Conservation (phyloP, 2,888 invertebrate genomes). For the Coenonympha arcania region DNA sequence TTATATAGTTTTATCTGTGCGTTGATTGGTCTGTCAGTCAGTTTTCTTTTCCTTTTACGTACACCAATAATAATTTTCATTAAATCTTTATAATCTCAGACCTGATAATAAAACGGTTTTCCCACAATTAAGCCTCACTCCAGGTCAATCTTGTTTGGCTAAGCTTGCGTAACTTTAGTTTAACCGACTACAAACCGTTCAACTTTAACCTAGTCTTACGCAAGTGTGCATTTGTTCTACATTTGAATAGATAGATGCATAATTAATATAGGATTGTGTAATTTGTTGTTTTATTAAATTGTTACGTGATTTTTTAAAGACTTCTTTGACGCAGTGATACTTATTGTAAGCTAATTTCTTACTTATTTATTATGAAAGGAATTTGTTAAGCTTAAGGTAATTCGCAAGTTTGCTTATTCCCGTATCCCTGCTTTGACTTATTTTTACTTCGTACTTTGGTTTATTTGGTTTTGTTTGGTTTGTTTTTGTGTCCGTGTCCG, state of each 20-base stretch:
- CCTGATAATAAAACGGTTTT: neutral
- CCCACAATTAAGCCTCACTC: conserved; percentile 3
- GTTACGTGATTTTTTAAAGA: neutral
- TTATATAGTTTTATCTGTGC: too few species aligned
- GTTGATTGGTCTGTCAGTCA: too few species aligned
- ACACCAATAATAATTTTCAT: neutral
- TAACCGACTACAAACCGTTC: neutral
- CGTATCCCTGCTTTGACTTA: too few species aligned
- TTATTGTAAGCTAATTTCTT: neutral
- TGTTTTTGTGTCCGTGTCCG: too few species aligned
- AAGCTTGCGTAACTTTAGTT: neutral
- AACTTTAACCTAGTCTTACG: conserved; percentile 10
- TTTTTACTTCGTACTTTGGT: too few species aligned
- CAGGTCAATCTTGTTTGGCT: neutral
- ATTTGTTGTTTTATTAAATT: neutral
- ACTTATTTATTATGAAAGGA: neutral
- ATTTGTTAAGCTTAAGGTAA: too few species aligned
- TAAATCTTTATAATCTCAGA: neutral
- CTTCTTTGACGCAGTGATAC: too few species aligned
- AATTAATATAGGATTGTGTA: neutral
- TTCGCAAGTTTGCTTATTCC: too few species aligned
- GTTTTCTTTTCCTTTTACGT: too few species aligned
- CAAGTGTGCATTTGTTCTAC: conserved; percentile 7
- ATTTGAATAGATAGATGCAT: neutral
- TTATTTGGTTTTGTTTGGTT: too few species aligned